Percentiles rank a stretch among this genome's conserved stretches.
Conservation (phyloP, 1,140 invertebrate genomes). For the Heterodera schachtii region DNA sequence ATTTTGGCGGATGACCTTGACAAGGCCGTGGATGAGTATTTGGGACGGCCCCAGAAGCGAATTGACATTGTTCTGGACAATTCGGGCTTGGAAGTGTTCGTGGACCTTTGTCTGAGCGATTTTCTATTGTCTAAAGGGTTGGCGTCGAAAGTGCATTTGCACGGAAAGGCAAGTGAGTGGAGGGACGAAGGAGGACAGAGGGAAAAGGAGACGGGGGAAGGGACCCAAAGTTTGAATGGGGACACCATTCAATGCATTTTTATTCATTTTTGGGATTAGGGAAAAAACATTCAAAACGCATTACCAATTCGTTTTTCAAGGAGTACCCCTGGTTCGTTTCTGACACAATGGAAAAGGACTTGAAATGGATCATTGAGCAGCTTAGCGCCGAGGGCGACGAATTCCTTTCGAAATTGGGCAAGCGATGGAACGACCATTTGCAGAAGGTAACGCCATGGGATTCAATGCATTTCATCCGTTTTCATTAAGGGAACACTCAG, state of each 20-base stretch:
- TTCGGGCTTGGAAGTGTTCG: slow-evolving; percentile 87
- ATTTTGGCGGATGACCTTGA: slow-evolving; percentile 75
- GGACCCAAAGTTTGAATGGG: no score
- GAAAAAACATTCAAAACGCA: neutral
- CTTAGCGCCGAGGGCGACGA: slow-evolving; percentile 59
- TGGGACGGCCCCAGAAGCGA: slow-evolving; percentile 36
- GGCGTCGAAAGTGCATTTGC: slow-evolving; percentile 77
- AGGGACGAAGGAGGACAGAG: neutral
- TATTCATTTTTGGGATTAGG: neutral
- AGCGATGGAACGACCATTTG: slow-evolving; percentile 63
- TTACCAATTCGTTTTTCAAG: slow-evolving; percentile 28
- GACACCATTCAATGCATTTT: no score
- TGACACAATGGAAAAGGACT: slow-evolving; percentile 80
- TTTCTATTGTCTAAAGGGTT: slow-evolving; percentile 75
- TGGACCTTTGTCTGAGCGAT: slow-evolving; percentile 84
- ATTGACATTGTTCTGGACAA: slow-evolving; percentile 88
- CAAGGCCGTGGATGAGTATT: slow-evolving; percentile 69
- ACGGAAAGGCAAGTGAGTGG: slow-evolving; percentile 74
- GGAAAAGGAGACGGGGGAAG: neutral
- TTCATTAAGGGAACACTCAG: slow-evolving; percentile 35
- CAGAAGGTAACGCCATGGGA: slow-evolving; percentile 40
- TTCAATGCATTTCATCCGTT: neutral
- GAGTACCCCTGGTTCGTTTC: slow-evolving; percentile 92
- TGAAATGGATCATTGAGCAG: slow-evolving; percentile 73
- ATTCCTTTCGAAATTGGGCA: slow-evolving; percentile 59